Conservation (phyloP, 2,113 vertebrate genomes). For the Psittacus erithacus region DNA sequence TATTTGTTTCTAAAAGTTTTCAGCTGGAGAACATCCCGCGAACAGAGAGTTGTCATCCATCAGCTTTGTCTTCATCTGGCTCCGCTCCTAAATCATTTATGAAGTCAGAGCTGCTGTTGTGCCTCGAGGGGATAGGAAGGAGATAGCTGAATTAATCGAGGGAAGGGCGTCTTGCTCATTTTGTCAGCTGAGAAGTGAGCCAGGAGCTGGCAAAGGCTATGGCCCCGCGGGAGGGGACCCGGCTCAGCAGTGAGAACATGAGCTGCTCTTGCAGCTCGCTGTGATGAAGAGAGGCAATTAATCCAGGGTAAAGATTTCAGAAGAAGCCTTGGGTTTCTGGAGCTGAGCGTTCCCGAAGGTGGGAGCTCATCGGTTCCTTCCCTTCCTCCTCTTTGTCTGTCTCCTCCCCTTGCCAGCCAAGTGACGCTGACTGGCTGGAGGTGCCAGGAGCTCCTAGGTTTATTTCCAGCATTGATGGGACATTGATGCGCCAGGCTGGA, state of each 20-base stretch:
- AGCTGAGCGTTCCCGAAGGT: not conserved
- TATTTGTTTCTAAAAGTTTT: slow-evolving; percentile 38
- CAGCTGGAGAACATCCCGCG: not conserved
- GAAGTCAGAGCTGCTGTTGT: not conserved
- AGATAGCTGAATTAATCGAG: not conserved
- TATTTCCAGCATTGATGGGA: not conserved
- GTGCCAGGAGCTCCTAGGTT: not conserved
- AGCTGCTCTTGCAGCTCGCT: not conserved
- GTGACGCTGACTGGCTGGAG: fast-evolving
- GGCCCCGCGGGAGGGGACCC: not conserved
- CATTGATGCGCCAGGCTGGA: not conserved
- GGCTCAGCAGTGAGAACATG: not conserved
- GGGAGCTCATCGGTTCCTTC: not conserved
- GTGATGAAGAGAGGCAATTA: not conserved
- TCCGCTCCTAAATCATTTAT: not conserved
- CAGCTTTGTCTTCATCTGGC: slow-evolving; percentile 28
- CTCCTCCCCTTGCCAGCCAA: fast-evolving
- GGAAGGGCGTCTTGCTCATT: not conserved
- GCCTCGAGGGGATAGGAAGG: not conserved
- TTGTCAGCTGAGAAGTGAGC: not conserved
- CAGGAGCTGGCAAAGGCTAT: not conserved
- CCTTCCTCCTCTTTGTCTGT: not conserved
- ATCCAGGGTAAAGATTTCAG: not conserved
- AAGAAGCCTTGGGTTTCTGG: not conserved
- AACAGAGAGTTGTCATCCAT: not conserved